phyloP scores from a whole-genome alignment of 2,888 invertebrate species.

The Nomada fabriciana region DNA sequence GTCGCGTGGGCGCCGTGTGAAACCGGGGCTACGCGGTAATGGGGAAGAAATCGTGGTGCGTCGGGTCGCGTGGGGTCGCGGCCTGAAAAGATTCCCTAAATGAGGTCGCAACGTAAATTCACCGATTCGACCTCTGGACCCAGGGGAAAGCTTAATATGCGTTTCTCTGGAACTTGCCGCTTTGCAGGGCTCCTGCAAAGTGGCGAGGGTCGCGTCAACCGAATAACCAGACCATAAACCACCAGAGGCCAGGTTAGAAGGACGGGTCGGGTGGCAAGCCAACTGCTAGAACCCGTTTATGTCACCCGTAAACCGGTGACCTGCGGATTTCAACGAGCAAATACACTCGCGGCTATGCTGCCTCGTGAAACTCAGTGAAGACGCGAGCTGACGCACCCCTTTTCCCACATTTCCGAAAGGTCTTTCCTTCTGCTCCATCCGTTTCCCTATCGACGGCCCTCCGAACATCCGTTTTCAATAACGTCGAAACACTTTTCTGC shows the following conservation, averaged over 20 bases:
- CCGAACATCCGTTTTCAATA: conserved; percentile 13
- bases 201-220: conserved; percentile 67
- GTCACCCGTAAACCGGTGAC: conserved; percentile 75
- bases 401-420: conserved; percentile 44
- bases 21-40: background rate
- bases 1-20: no score
- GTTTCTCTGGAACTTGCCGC: conserved; percentile 48
- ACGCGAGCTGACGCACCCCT: conserved; percentile 68
- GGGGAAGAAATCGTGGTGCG: background rate
- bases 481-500: background rate
- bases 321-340: conserved; percentile 76
- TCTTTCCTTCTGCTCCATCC: background rate
- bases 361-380: conserved; percentile 73
- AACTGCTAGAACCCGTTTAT: conserved; percentile 67
- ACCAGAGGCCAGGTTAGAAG: conserved; percentile 56
- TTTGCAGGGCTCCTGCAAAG: conserved; percentile 68
- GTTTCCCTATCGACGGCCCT: background rate
- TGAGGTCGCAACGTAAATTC: conserved; percentile 47
- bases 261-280: conserved; percentile 46
- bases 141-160: conserved; percentile 65
- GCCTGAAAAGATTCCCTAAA: conserved; percentile 12
- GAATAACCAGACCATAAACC: conserved; percentile 75
- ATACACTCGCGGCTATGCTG: conserved; percentile 75
- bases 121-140: conserved; percentile 33
- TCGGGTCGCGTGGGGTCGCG: background rate